These are phyloP conservation scores for Tragulus kanchil DNA, from an alignment of 2,113 vertebrate species.

Conservation along the genomic window DNA sequence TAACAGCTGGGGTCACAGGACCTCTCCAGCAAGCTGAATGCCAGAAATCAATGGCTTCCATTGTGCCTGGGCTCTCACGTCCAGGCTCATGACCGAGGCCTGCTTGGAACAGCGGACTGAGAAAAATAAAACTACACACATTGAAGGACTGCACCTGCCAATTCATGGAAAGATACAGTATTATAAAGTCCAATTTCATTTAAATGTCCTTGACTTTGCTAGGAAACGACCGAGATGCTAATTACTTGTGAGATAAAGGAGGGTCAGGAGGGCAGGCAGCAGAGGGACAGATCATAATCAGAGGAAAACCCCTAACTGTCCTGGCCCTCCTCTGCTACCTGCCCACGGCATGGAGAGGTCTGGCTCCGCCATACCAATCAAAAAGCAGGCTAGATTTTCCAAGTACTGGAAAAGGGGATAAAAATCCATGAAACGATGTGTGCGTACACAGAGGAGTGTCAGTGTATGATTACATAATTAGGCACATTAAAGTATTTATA, in stretches of 20 bases:
- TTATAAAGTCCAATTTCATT: slow-evolving; percentile 78
- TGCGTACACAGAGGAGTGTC: slow-evolving; percentile 86
- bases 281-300: neutral
- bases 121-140: neutral
- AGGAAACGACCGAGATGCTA: slow-evolving; percentile 74
- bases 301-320: neutral
- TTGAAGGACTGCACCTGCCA: slow-evolving; percentile 58
- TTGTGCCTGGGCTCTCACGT: slow-evolving; percentile 72
- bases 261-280: neutral
- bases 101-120: slow-evolving; percentile 5
- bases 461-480: slow-evolving; percentile 88
- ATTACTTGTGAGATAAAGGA: slow-evolving; percentile 57
- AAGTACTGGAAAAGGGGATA: slow-evolving; percentile 77
- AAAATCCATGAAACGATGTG: slow-evolving; percentile 71
- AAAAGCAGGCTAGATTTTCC: slow-evolving; percentile 78
- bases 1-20: slow-evolving; percentile 84
- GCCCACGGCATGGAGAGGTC: neutral
- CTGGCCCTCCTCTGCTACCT: neutral
- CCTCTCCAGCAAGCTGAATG: slow-evolving; percentile 75
- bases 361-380: slow-evolving; percentile 44
- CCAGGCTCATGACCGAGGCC: slow-evolving; percentile 2
- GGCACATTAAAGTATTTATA: slow-evolving; percentile 83
- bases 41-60: slow-evolving; percentile 83
- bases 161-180: slow-evolving; percentile 66
- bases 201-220: slow-evolving; percentile 69